Evolutionary conservation across 2,113 vertebrate species (phyloP).

Genomic region (Psettodes erumei): DNA sequence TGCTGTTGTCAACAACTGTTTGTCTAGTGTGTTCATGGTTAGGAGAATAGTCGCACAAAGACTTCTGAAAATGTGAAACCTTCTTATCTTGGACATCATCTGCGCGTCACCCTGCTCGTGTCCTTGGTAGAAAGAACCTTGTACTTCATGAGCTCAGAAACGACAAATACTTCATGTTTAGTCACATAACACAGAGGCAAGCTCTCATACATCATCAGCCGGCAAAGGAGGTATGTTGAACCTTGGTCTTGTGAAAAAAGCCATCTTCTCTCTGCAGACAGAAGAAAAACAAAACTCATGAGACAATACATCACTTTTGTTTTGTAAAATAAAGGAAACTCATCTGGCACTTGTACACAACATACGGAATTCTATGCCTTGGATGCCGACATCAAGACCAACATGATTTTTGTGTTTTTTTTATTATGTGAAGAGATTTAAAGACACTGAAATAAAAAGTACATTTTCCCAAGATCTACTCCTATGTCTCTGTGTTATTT

Average conservation of each 20-base stretch:
- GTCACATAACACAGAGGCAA: conserved; percentile 75
- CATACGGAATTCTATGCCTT: too few relatives aligned
- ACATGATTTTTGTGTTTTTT: too few relatives aligned
- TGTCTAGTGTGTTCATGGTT: conserved; percentile 81
- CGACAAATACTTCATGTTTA: conserved; percentile 91
- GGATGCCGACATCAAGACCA: too few relatives aligned
- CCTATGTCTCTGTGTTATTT: too few relatives aligned
- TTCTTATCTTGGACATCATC: conserved; percentile 84
- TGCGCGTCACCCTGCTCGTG: conserved; percentile 84
- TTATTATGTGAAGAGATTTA: too few relatives aligned
- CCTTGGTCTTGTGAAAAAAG: conserved; percentile 98
- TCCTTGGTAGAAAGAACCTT: conserved; percentile 80
- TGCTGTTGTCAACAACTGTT: conserved; percentile 86
- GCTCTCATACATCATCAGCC: conserved; percentile 95
- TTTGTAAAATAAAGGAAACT: background rate
- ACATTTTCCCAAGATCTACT: too few relatives aligned
- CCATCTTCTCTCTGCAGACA: conserved; percentile 95
- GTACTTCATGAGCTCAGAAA: conserved; percentile 91
- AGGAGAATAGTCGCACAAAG: conserved; percentile 70
- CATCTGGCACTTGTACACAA: background rate
- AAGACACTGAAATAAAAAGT: too few relatives aligned
- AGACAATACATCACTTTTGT: background rate
- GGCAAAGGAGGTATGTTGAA: conserved; percentile 97
- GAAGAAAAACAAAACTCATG: background rate
- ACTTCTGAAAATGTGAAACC: conserved; percentile 63